Percentiles rank a stretch among this genome's conserved stretches.
phyloP scores from a whole-genome alignment of 2,888 invertebrate genomes.

The Scotopteryx bipunctaria region DNA sequence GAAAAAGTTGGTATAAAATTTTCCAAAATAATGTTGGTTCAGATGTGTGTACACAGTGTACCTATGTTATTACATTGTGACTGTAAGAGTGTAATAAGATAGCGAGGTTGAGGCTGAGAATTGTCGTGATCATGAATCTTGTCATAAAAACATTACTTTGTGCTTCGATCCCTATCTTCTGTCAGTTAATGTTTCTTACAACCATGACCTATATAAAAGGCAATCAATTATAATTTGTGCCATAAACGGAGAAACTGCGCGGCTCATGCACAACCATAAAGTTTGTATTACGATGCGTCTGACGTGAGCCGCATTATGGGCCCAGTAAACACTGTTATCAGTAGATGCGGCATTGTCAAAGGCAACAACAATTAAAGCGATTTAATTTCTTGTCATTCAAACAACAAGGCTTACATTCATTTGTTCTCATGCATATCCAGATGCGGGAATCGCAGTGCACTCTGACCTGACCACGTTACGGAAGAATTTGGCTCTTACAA shows the following conservation, averaged over 20 bases:
- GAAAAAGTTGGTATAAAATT: constrained; percentile 6
- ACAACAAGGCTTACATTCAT: constrained; percentile 59
- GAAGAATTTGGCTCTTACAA: constrained; percentile 58
- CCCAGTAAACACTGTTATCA: constrained; percentile 61
- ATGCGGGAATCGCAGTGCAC: constrained; percentile 63
- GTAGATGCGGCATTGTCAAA: constrained; percentile 68
- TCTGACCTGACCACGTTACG: constrained; percentile 60
- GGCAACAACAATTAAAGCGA: constrained; percentile 50
- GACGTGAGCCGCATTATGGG: constrained; percentile 6
- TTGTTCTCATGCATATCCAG: constrained; percentile 48
- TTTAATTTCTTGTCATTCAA: constrained; percentile 53
- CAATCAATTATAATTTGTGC: constrained; percentile 67
- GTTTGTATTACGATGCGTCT: constrained; percentile 40
- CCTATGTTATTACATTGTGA: background rate
- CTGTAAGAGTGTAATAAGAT: constrained; percentile 10
- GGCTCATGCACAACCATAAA: constrained; percentile 60
- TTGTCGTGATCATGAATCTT: constrained; percentile 37
- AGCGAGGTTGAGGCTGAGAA: constrained; percentile 33
- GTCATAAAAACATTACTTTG: constrained; percentile 41
- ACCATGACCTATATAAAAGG: constrained; percentile 66
- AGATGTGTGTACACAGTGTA: no score
- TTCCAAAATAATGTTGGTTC: constrained; percentile 1
- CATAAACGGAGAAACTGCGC: constrained; percentile 60
- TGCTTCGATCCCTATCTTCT: constrained; percentile 63
- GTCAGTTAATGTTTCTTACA: constrained; percentile 47